Base-by-base conservation (phyloP, 2,113 vertebrate genomes). In the Orientallactaga bullata region DNA sequence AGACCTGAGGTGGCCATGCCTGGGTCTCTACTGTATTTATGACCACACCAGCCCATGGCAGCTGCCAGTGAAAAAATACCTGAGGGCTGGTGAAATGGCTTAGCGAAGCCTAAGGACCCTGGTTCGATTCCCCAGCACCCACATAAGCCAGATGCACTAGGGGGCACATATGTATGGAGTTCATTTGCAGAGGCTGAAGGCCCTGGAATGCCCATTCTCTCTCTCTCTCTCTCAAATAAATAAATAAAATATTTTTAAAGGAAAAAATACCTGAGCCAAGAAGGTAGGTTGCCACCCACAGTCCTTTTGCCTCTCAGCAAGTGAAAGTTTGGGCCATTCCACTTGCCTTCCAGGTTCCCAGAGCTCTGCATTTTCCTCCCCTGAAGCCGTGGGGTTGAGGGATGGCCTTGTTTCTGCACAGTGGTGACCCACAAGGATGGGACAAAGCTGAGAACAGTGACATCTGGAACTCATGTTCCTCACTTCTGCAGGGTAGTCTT, bases 401-500 rank as follows among this genome's bases (percentile, higher is more conserved):
- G 5, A 1, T 0, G 60, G 7, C 30, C 88, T 60, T 28, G 0
- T 5, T 39, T 72, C 42, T 20, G 66, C 68, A 13, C 9, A 23
- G 1, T 1, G 24, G 39, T 28, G 76, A 16, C 35, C 3, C 1
- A 0, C 1, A 7, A 24, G 2, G 2, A n/a, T 7, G 32, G 69
- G 28, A 9, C 15, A 23, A 16, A 24, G 28, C 26, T 0, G 0
- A 17, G 55, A 3, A 7, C 0, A 16, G 18, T 37, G 2, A 10
- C 0, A 1, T 1, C 8, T 0, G 16, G 24, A 37, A 4, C 55
- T 3, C 0, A 2, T 72, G 30, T 12, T 66, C 55, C 35, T 23
- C 13, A 20, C 0, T 26, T 9, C 30, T 7, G 18, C 61, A 12
- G 35, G 18, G 18, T n/a, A 12, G 71, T 1, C 42, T 5, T 4